Base-by-base conservation (phyloP, 2,797 vertebrate species). In the Semotilus atromaculatus region DNA sequence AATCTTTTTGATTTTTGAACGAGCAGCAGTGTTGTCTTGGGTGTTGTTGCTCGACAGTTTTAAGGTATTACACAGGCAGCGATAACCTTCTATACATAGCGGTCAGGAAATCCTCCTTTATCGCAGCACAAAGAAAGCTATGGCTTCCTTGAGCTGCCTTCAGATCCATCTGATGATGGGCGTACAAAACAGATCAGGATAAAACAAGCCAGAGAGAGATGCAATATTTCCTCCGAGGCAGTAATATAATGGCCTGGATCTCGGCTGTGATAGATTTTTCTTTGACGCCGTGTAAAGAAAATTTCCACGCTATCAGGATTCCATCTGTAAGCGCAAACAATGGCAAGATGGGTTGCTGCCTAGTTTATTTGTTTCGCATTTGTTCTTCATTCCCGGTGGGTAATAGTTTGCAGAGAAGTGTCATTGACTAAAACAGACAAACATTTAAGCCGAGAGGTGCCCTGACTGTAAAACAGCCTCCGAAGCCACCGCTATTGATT, bases 381-480 rank as follows among this genome's bases (percentile, higher is more conserved):
- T 92, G 91, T 92, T 93, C 93, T 88, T 89, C 72, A 62, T 88
- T 94, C 93, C 91, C 91, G 55, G 80, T 90, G 91, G 93, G 90
- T 93, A 93, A 94, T 92, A 92, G 92, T 94, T 94, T 94, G 93
- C 92, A 87, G 91, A 88, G 89, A 94, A 93, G 91, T 95, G 93
- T 93, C 94, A 94, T 93, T 94, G 94, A 95, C 95, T 95, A 94
- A 94, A 96, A 95, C 91, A 94, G 93, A 95, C 93, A 94, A 94
- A 95, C 95, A 94, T 95, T 95, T 95, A 95, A 92, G 91, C 91
- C 58, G 88, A 92, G 91, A 85, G 91, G 90, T 89, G 93, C 89
- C 89, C 88, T 90, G 94, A 95, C 94, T 95, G 93, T 94, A 93
- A 95, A 96, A 94, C 91, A 94, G 93, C 92, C 90, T 91, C 87